Base-by-base conservation (phyloP, 2,888 invertebrate genomes). In the Cephus nigrinus region DNA sequence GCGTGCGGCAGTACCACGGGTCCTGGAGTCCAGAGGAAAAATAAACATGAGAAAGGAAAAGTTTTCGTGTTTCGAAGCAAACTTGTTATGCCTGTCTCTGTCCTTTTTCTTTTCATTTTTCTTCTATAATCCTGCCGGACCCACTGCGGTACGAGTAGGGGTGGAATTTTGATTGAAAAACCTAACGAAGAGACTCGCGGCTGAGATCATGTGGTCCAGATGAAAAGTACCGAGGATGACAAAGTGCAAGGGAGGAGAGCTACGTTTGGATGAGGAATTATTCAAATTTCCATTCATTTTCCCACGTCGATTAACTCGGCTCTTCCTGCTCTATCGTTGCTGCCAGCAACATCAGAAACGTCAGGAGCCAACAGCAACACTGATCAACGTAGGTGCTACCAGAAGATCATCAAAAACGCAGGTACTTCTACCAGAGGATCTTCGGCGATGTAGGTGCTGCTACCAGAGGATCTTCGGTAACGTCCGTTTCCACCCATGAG, bases 211-310 rank as follows among this genome's bases (percentile, higher is more conserved):
- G 5, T 40, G 40, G 23, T 40, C 40, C 40, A 9, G 40, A 40
- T 40, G 23, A 40, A 40, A 40, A 9, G 23, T 23, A 40, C 23
- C 23, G 40, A 5, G 55, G 55, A 40, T 31, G 69, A 55, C n/a
- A 73, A 35, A n/a, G 73, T n/a, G 11, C 73, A 76, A 75, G 40
- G 77, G 36, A 34, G 15, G 74, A 68, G 75, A 31, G 80, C 78
- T 80, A 80, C 80, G 80, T 77, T 79, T 80, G 78, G 76, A 80
- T 81, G 81, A 82, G 80, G 82, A 84, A 79, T 85, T 85, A 88
- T 88, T 88, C 87, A 88, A 88, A 88, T 88, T 88, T 87, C 85
- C 87, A 88, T 88, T 86, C 86, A 85, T 86, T 88, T 87, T 88
- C 87, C 84, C 85, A 83, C 84, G 84, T 85, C 84, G 83, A 87